Base-by-base conservation (phyloP, 2,888 invertebrate species). In the Campoplex capitator region DNA sequence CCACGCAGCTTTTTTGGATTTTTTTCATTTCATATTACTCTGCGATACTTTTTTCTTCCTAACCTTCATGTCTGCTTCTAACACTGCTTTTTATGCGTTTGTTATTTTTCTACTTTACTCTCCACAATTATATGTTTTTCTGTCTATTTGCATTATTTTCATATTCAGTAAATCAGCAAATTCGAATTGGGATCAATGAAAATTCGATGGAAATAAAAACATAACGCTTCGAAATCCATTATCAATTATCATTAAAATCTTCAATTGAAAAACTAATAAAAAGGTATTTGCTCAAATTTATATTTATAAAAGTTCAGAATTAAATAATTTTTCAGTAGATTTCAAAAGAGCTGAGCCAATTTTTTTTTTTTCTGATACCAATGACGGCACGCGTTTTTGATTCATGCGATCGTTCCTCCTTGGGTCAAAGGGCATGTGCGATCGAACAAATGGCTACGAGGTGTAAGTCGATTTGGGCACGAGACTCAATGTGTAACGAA, bases 401-500 rank as follows among this genome's bases (percentile, higher is more conserved):
- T 78, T 83, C 45, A 23, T 32, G 62, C 77, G 54, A 73, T 23
- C 42, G 73, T 48, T 71, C 79, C 42, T 18, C 83, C 73, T 42
- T 51, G 65, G 23, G 56, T 62, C 67, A 73, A 58, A 58, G 18
- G 23, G n/a, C 58, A 65, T 48, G 58, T 38, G 73, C 42, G 35
- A 58, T 73, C 38, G 32, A 73, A 62, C 48, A 77, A 74, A 81
- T 78, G 76, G 81, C 65, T 68, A 65, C 62, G 35, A 71, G 80
- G 45, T 68, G 42, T 56, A 58, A 65, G 75, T 83, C 73, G 80
- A 81, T 76, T 68, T 65, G n/a, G 70, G 56, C 87, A 75, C 81
- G 76, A 79, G 85, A 77, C 78, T 71, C 68, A 13, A 62, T 67
- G 51, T 75, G 74, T 70, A 84, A 68, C 78, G 45, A 48, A 71